Conservation (phyloP, 2,797 vertebrate species). For the Pogonophryne albipinna region DNA sequence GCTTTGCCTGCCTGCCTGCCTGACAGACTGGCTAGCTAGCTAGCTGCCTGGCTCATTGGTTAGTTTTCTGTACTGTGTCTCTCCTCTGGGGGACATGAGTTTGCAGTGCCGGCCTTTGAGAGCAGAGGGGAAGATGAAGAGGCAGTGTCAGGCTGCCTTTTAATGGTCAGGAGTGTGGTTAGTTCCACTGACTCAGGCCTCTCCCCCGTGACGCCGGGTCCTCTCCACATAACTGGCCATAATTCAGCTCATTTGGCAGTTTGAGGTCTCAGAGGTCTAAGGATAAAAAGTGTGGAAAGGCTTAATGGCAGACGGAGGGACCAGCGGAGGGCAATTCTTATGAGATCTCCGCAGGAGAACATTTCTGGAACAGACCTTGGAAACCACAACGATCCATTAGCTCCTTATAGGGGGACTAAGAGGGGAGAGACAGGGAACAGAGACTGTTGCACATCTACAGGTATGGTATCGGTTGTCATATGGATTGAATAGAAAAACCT, state of each 20-base stretch:
- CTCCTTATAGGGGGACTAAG: constrained; percentile 54
- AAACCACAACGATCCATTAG: constrained; percentile 80
- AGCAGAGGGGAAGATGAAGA: constrained; percentile 85
- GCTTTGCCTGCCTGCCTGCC: constrained; percentile 39
- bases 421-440: constrained; percentile 13
- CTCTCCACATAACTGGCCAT: constrained; percentile 87
- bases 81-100: constrained; percentile 72
- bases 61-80: constrained; percentile 62
- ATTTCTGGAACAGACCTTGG: constrained; percentile 78
- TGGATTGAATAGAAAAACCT: neutral
- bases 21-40: constrained; percentile 26
- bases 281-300: constrained; percentile 86
- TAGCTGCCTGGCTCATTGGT: constrained; percentile 58
- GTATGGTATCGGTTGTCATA: constrained; percentile 23
- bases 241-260: constrained; percentile 89
- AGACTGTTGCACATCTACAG: constrained; percentile 38
- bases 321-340: constrained; percentile 82
- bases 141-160: constrained; percentile 86
- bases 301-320: constrained; percentile 82
- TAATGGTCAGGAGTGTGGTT: constrained; percentile 89
- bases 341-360: constrained; percentile 80
- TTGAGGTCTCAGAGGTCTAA: constrained; percentile 86
- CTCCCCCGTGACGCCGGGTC: constrained; percentile 81
- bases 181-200: constrained; percentile 84
- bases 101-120: constrained; percentile 76